phyloP scores from a whole-genome alignment of 23 tunicate genomes.

The Corella eumyota region DNA sequence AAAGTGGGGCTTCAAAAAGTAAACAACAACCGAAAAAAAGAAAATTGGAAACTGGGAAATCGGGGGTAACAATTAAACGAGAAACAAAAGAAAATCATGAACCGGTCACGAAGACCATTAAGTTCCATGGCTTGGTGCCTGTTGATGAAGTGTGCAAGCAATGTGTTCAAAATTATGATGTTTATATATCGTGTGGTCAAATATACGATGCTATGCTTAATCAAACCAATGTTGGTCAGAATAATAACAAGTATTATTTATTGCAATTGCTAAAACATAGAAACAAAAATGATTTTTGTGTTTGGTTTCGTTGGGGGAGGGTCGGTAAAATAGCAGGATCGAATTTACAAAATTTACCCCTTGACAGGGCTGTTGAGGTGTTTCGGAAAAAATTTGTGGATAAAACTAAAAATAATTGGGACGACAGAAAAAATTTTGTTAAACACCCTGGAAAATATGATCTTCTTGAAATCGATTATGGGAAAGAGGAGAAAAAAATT shows the following conservation, averaged over 20 bases:
- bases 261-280: slow-evolving; percentile 48
- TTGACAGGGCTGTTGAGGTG: slow-evolving; percentile 1
- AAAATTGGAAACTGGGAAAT: too few relatives aligned
- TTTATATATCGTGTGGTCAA: slow-evolving; percentile 13
- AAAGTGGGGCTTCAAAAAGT: too few relatives aligned
- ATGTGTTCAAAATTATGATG: slow-evolving; percentile 26
- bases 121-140: slow-evolving; percentile 39
- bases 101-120: slow-evolving; percentile 11
- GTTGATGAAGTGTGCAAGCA: slow-evolving; percentile 42
- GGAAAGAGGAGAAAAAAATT: slow-evolving; percentile 15
- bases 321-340: slow-evolving; percentile 62
- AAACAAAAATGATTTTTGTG: slow-evolving; percentile 9
- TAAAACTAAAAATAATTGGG: slow-evolving; percentile 58
- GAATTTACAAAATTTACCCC: neutral
- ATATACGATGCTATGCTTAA: slow-evolving; percentile 59
- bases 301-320: slow-evolving; percentile 73
- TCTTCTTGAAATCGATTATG: slow-evolving; percentile 68
- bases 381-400: slow-evolving; percentile 48
- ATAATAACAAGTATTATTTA: slow-evolving; percentile 66
- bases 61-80: too few relatives aligned
- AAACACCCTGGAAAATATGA: slow-evolving; percentile 40
- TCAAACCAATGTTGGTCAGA: slow-evolving; percentile 62
- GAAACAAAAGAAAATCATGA: too few relatives aligned
- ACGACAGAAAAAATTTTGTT: slow-evolving; percentile 3
- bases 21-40: too few relatives aligned